phyloP scores from a whole-genome alignment of 2,113 vertebrate genomes.

The Brachypteracias leptosomus region DNA sequence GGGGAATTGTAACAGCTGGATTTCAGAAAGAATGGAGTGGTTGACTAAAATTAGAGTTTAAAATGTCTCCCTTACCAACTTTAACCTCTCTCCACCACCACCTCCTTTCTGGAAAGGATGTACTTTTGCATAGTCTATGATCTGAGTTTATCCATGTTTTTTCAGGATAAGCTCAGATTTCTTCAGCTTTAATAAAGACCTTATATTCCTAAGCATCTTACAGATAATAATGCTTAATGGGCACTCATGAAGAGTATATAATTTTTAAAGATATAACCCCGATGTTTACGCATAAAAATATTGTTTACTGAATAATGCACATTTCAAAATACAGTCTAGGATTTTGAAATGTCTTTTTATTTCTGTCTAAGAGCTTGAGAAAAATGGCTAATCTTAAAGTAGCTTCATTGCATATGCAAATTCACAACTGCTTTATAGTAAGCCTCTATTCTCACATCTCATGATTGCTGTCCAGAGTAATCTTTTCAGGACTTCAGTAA shows the following conservation, averaged over 20 bases:
- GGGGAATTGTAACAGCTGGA: background rate
- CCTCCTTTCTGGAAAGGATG: background rate
- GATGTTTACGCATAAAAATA: background rate
- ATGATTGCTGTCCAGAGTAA: background rate
- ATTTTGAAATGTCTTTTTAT: background rate
- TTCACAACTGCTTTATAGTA: background rate
- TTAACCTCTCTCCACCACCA: background rate
- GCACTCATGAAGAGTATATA: background rate
- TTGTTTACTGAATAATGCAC: background rate
- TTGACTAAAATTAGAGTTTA: background rate
- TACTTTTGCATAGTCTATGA: background rate
- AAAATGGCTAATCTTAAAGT: background rate
- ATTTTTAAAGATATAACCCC: background rate
- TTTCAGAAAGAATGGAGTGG: background rate
- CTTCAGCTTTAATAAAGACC: slow-evolving; percentile 59
- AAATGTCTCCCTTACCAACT: background rate
- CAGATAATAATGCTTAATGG: slow-evolving; percentile 51
- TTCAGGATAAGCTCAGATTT: slow-evolving; percentile 61
- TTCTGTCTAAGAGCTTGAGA: background rate
- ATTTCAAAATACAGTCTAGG: background rate
- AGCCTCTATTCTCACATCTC: background rate
- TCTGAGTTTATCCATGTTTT: slow-evolving; percentile 57
- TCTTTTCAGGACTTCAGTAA: background rate
- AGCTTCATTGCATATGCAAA: background rate
- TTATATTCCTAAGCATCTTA: slow-evolving; percentile 64